Percentiles rank a stretch among this genome's conserved stretches.
Evolutionary conservation across 2,888 invertebrate genomes (phyloP).

Genomic region (Darwinula stevensoni): DNA sequence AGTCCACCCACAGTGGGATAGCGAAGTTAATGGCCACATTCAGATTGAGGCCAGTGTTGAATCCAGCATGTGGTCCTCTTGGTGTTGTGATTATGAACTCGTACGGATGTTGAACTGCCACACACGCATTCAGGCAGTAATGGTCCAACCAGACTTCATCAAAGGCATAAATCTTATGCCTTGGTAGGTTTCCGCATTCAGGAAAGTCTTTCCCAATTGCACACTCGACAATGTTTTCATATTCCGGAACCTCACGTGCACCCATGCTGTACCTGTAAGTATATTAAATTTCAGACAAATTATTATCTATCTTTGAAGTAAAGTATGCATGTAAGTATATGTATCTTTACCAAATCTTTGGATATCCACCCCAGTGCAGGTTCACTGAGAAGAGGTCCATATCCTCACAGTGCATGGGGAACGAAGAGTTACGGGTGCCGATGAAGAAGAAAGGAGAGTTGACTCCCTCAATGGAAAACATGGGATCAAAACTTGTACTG

Average conservation of each 20-base stretch:
- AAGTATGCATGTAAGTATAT: slow-evolving; percentile 1
- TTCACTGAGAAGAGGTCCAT: slow-evolving; percentile 2
- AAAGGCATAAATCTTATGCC: slow-evolving; percentile 1
- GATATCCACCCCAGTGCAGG: slow-evolving; percentile 2
- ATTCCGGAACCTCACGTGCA: slow-evolving; percentile 1
- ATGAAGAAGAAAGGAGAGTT: slow-evolving; percentile 2
- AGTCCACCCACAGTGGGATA: slow-evolving; percentile 1
- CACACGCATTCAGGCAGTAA: slow-evolving; percentile 1
- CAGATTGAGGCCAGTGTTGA: slow-evolving; percentile 2
- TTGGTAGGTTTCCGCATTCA: slow-evolving; percentile 1
- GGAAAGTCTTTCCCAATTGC: slow-evolving; percentile 2
- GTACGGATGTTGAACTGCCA: slow-evolving; percentile 2
- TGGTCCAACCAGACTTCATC: slow-evolving; percentile 2
- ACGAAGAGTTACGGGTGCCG: slow-evolving; percentile 2
- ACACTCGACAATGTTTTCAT: slow-evolving; percentile 1
- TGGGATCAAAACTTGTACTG: slow-evolving; percentile 2
- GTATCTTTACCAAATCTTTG: slow-evolving; percentile 2
- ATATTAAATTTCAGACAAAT: slow-evolving; percentile 2
- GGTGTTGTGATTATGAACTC: slow-evolving; percentile 1
- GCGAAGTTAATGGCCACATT: slow-evolving; percentile 1
- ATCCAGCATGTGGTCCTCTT: slow-evolving; percentile 2
- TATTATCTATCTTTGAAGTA: slow-evolving; percentile 1
- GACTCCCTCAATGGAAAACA: slow-evolving; percentile 1
- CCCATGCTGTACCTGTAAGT: slow-evolving; percentile 2
- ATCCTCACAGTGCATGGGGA: slow-evolving; percentile 1